Percentiles rank a stretch among this genome's conserved stretches.
Conservation (phyloP, 2,797 vertebrate genomes). For the Phrynocephalus forsythii region DNA sequence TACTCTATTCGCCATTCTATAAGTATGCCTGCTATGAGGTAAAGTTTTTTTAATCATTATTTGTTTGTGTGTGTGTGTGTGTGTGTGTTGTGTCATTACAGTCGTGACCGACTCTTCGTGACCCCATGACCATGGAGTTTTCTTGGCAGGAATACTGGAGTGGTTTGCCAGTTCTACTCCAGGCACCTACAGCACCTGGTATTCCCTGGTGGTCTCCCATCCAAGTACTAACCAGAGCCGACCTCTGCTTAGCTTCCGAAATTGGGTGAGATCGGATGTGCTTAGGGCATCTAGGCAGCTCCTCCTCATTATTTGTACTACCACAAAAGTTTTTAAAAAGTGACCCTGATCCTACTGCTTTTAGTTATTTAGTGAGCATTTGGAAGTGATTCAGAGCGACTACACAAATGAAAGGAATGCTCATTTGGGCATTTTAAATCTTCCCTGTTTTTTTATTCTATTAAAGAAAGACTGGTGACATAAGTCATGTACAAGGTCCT, state of each 20-base stretch:
- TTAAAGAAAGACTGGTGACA: neutral
- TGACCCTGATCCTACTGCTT: constrained; percentile 28
- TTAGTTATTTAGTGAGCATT: constrained; percentile 21
- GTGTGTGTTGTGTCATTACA: too few species aligned
- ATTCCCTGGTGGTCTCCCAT: too few species aligned
- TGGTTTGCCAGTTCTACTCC: too few species aligned
- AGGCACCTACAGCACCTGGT: too few species aligned
- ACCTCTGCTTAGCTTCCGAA: too few species aligned
- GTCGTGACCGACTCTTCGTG: too few species aligned
- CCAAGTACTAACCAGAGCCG: too few species aligned
- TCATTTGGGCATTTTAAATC: neutral
- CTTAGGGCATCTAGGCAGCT: too few species aligned
- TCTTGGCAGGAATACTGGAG: too few species aligned
- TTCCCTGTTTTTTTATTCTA: neutral
- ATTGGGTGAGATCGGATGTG: too few species aligned
- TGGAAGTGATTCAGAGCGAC: neutral
- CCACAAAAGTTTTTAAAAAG: neutral
- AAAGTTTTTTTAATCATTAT: constrained; percentile 70
- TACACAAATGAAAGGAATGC: neutral
- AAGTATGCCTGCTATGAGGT: constrained; percentile 99
- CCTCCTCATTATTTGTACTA: constrained; percentile 30
- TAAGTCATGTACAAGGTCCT: neutral
- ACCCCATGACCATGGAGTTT: too few species aligned
- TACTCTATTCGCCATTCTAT: constrained; percentile 96
- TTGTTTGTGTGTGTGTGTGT: neutral